These are phyloP conservation scores for Rostratula benghalensis DNA, from an alignment of 2,113 vertebrate genomes.

Conservation along the genomic window DNA sequence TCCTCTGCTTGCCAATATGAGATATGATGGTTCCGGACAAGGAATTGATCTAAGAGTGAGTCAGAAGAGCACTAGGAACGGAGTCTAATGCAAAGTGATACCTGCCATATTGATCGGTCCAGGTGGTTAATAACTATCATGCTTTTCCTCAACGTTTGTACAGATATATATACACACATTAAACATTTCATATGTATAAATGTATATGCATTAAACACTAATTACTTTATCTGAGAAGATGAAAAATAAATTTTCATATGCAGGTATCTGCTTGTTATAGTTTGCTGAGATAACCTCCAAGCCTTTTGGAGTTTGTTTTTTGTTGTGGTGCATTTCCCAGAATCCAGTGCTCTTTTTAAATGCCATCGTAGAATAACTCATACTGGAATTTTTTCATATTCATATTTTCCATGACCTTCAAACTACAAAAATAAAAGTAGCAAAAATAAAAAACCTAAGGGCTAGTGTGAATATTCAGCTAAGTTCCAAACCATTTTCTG, in stretches of 20 bases:
- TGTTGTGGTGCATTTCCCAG: not conserved
- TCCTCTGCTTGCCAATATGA: not conserved
- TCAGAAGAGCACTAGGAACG: not conserved
- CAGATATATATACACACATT: not conserved
- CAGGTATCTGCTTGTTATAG: not conserved
- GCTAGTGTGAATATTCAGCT: not conserved
- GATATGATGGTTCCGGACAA: not conserved
- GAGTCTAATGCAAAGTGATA: not conserved
- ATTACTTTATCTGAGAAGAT: not conserved
- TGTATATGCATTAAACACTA: not conserved
- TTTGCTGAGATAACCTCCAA: not conserved
- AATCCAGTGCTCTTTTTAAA: not conserved
- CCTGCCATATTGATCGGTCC: not conserved
- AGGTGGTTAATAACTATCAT: not conserved
- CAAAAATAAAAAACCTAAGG: not conserved
- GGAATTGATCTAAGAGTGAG: not conserved
- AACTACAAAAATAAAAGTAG: not conserved
- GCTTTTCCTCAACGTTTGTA: not conserved
- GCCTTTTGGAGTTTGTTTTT: not conserved
- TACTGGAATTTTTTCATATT: not conserved
- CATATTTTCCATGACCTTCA: not conserved
- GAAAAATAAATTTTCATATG: not conserved
- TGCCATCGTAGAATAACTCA: not conserved
- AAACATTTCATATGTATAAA: not conserved
- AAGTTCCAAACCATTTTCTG: not conserved